These are phyloP conservation scores for Lasioglossum morio DNA, from an alignment of 2,888 invertebrate genomes.

Conservation along the genomic window DNA sequence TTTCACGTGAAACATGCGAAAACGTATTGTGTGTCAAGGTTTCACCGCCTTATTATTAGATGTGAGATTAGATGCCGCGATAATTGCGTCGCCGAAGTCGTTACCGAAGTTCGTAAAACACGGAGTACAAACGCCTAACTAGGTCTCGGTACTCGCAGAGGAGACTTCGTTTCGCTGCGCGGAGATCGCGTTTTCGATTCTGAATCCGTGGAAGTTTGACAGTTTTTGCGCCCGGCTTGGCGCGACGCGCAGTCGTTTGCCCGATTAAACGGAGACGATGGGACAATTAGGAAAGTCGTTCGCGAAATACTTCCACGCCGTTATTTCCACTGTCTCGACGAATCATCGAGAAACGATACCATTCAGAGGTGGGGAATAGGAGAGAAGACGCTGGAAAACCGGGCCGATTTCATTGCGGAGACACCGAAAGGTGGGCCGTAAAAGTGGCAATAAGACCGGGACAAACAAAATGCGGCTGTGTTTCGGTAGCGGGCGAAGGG, in stretches of 20 bases:
- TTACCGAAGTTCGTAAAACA: neutral
- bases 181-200: neutral
- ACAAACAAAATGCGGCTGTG: conserved; percentile 66
- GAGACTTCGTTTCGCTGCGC: neutral
- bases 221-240: neutral
- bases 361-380: neutral
- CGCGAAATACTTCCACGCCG: conserved; percentile 38
- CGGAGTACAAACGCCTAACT: neutral
- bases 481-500: conserved; percentile 57
- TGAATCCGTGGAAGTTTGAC: neutral
- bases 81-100: conserved; percentile 4
- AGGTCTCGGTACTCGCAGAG: neutral
- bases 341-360: conserved; percentile 42
- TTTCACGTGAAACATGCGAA: neutral
- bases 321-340: conserved; percentile 21
- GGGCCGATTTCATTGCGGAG: conserved; percentile 58
- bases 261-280: conserved; percentile 19
- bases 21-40: conserved; percentile 1
- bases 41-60: neutral
- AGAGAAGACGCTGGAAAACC: neutral
- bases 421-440: conserved; percentile 65
- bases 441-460: conserved; percentile 75
- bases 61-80: neutral
- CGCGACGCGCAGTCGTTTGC: neutral
- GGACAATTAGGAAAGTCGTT: conserved; percentile 18